Conservation (phyloP, 2,797 vertebrate genomes). For the Brachyrhaphis roseni region DNA sequence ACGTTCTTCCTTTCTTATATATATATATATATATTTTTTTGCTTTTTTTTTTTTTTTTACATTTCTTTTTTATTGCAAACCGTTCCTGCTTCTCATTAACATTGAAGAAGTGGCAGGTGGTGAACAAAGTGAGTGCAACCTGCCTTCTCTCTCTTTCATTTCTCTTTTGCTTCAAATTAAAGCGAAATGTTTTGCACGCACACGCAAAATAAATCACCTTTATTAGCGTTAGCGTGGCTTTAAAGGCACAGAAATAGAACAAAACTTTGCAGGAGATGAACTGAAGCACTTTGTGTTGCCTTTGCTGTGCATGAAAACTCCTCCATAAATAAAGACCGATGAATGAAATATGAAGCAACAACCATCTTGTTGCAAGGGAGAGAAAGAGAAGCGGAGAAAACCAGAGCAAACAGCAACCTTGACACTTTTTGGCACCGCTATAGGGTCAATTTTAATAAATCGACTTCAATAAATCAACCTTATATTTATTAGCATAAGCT, state of each 20-base stretch:
- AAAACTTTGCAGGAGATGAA: neutral
- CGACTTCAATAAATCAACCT: too few relatives aligned
- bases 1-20: too few relatives aligned
- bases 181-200: neutral
- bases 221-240: neutral
- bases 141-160: too few relatives aligned
- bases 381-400: neutral
- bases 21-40: neutral
- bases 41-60: too few relatives aligned
- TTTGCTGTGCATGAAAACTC: neutral
- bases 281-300: neutral
- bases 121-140: neutral
- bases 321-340: neutral
- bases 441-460: too few relatives aligned
- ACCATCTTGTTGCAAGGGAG: neutral
- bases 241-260: slow-evolving; percentile 15
- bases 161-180: neutral
- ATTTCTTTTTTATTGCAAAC: neutral
- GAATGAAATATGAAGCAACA: neutral
- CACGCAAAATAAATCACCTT: neutral
- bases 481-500: too few relatives aligned
- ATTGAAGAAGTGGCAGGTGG: neutral
- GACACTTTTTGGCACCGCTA: neutral
- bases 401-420: neutral
- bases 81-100: slow-evolving; percentile 1